Percentiles rank a stretch among this genome's conserved stretches.
Evolutionary conservation across 2,888 invertebrate genomes (phyloP).

Genomic region (Acanthosepion lycidas): DNA sequence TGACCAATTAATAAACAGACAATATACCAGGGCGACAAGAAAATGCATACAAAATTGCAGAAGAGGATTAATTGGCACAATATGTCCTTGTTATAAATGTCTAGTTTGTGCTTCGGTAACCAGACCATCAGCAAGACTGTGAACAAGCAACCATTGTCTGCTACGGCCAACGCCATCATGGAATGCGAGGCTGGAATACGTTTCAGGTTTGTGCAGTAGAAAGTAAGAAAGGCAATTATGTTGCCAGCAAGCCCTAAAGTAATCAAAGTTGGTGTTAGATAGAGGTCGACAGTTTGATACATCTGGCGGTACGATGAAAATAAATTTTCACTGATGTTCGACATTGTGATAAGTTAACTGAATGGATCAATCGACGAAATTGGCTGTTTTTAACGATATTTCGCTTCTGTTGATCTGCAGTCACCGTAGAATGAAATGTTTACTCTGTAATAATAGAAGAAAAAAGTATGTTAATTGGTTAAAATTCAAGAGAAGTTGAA

Average conservation of each 20-base stretch:
- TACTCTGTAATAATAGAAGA: too few relatives aligned
- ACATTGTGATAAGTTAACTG: not conserved
- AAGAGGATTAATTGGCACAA: constrained; percentile 23
- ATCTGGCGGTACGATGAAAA: not conserved
- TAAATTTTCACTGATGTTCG: not conserved
- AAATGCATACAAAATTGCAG: constrained; percentile 34
- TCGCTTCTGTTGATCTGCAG: too few relatives aligned
- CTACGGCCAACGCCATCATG: constrained; percentile 37
- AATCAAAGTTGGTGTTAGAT: constrained; percentile 23
- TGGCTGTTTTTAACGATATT: too few relatives aligned
- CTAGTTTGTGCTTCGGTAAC: constrained; percentile 37
- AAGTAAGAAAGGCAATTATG: not conserved
- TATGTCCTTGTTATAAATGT: not conserved
- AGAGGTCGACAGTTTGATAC: not conserved
- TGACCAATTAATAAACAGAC: constrained; percentile 5
- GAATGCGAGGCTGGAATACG: constrained; percentile 41
- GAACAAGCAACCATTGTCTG: constrained; percentile 15
- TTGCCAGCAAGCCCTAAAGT: constrained; percentile 24
- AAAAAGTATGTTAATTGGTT: too few relatives aligned
- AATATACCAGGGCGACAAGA: constrained; percentile 42
- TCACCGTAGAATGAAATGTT: too few relatives aligned
- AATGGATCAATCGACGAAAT: too few relatives aligned
- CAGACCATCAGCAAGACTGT: not conserved
- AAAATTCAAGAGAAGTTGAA: too few relatives aligned
- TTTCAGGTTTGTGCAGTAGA: constrained; percentile 35